Percentiles rank a stretch among this genome's conserved stretches.
These are phyloP conservation scores for Cryptophagus acutangulus DNA, from an alignment of 2,888 invertebrate species.

Conservation along the genomic window DNA sequence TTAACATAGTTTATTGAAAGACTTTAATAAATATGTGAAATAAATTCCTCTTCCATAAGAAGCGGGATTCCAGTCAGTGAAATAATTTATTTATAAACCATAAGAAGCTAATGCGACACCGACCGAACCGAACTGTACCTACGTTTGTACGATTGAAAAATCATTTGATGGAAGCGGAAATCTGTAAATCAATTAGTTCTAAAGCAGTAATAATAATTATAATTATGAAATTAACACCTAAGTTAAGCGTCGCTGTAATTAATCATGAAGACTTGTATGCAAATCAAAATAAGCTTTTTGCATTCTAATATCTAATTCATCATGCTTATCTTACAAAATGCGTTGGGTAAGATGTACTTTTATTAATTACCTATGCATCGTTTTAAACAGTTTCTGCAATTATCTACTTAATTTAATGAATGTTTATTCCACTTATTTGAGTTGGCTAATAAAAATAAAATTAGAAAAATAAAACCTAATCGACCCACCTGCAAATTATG, in stretches of 20 bases:
- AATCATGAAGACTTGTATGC: not conserved
- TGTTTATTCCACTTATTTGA: not conserved
- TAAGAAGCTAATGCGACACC: no score
- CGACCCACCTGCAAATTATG: conserved; percentile 1
- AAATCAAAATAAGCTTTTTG: not conserved
- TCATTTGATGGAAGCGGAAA: no score
- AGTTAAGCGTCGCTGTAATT: not conserved
- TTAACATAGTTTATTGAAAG: no score
- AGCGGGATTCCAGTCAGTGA: no score
- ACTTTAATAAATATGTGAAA: no score
- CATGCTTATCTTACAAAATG: conserved; percentile 1
- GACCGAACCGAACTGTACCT: no score
- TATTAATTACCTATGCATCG: conserved; percentile 1
- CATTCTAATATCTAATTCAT: not conserved
- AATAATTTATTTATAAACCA: no score
- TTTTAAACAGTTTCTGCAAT: not conserved
- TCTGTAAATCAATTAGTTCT: no score
- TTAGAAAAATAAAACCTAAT: no score
- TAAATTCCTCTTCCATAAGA: no score
- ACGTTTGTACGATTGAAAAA: no score
- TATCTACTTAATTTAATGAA: conserved; percentile 1
- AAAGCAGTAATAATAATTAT: not conserved
- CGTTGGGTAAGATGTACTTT: conserved; percentile 1
- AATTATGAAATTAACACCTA: conserved; percentile 1
- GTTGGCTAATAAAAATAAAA: not conserved